Percentiles rank a stretch among this genome's conserved stretches.
Evolutionary conservation across 2,888 invertebrate genomes (phyloP).

Genomic region (Coremacera marginata): DNA sequence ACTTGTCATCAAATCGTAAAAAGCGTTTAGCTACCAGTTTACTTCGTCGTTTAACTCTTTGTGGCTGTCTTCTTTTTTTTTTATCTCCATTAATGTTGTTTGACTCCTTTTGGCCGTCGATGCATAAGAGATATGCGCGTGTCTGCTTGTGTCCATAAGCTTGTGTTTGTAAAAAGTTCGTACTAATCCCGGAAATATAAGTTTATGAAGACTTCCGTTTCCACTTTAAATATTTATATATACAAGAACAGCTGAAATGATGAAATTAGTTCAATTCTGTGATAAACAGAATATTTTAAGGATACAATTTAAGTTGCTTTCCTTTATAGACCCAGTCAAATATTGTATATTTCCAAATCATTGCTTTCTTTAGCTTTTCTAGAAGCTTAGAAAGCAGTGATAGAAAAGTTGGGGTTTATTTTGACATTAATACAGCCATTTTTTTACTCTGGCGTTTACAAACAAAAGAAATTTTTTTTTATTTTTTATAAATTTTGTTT

Average conservation of each 20-base stretch:
- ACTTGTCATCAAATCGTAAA: constrained; percentile 33
- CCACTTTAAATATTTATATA: not conserved
- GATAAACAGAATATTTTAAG: too few species aligned
- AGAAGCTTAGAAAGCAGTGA: too few species aligned
- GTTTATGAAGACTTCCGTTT: constrained; percentile 32
- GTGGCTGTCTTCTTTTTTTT: not conserved
- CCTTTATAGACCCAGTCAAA: too few species aligned
- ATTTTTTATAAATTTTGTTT: too few species aligned
- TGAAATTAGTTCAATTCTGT: too few species aligned
- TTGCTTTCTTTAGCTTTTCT: too few species aligned
- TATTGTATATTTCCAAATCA: too few species aligned
- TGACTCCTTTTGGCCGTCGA: not conserved
- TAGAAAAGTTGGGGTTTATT: too few species aligned
- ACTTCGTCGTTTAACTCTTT: constrained; percentile 1
- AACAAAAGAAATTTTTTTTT: too few species aligned
- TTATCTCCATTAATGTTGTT: not conserved
- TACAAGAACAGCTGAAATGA: too few species aligned
- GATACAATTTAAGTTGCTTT: not conserved
- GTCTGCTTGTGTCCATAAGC: not conserved
- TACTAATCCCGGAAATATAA: constrained; percentile 30
- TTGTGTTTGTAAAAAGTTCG: constrained; percentile 1
- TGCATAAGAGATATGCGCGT: not conserved
- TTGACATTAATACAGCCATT: too few species aligned
- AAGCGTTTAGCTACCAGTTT: constrained; percentile 16
- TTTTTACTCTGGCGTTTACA: too few species aligned